Conservation (phyloP, 2,888 invertebrate genomes). For the Drosophila buzzatii region DNA sequence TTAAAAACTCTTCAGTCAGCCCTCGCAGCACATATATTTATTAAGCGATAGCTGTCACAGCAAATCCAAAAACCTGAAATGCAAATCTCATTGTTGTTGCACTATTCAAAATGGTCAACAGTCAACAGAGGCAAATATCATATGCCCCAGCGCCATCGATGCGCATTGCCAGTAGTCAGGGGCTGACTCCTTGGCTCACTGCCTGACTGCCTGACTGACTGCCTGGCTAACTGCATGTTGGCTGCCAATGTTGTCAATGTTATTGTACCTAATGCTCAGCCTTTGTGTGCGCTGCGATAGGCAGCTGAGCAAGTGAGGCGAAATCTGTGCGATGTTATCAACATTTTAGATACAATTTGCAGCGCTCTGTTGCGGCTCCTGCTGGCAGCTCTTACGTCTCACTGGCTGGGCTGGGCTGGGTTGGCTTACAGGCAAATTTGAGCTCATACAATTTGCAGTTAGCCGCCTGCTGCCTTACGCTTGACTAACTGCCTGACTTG, state of each 20-base stretch:
- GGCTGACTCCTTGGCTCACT: no score
- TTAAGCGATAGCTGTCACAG: conserved; percentile 7
- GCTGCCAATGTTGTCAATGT: conserved; percentile 56
- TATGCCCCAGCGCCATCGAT: conserved; percentile 26
- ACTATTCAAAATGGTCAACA: conserved; percentile 39
- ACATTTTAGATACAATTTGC: conserved; percentile 60
- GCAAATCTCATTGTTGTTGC: conserved; percentile 11
- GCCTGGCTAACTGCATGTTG: conserved; percentile 54
- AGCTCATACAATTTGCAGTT: conserved; percentile 77
- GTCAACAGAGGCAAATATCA: conserved; percentile 11
- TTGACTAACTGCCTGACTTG: conserved; percentile 71
- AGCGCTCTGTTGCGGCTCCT: conserved; percentile 25
- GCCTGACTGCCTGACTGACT: conserved; percentile 38
- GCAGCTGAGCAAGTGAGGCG: conserved; percentile 30
- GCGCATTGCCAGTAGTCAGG: conserved; percentile 39
- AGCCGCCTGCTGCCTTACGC: conserved; percentile 59
- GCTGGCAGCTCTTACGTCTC: conserved; percentile 13
- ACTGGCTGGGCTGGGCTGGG: conserved; percentile 24
- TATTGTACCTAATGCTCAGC: conserved; percentile 66
- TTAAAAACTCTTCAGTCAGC: background rate
- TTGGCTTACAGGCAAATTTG: conserved; percentile 70
- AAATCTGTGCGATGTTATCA: conserved; percentile 63
- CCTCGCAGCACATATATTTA: background rate
- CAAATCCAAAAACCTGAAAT: conserved; percentile 16
- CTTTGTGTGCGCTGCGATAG: conserved; percentile 17